Base-by-base conservation (phyloP, 1,140 invertebrate species). In the Hylaeus anthracinus region DNA sequence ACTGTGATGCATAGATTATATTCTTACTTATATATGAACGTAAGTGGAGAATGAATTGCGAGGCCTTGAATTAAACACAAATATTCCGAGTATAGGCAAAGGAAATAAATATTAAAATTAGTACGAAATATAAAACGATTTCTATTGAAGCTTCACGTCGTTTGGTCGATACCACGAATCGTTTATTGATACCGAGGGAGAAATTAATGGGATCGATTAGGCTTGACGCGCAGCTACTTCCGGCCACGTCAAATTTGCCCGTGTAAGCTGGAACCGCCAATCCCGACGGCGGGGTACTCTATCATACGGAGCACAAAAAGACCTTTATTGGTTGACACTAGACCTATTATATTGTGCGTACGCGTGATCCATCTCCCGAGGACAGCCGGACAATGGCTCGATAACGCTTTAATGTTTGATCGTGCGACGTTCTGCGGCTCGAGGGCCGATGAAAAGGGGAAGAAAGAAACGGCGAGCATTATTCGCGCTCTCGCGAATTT, bases 281-380 rank as follows among this genome's bases (percentile, higher is more conserved):
- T 75, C 65, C 77, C 73, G 72, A 70, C 58, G 84, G 79, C 84
- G 58, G 58, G 58, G 86, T 85, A 90, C 91, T 93, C 88, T 79
- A 88, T 93, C 91, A 92, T 91, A 72, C 63, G 45, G 45, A 5
- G 51, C 81, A 91, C 90, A 92, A 92, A 92, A 91, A 90, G 89
- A 81, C 87, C 87, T 91, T 92, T 92, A 92, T 92, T 92, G 89
- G 84, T 75, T 88, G 91, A 91, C 91, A 90, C 75, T 88, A 89
- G 83, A 76, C 72, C 87, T 88, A 92, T 93, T 93, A 91, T 90
- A 91, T 90, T 89, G 89, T 73, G 63, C 67, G 82, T 84, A 89
- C 85, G 87, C 88, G 91, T 89, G 90, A 93, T 93, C 92, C 91
- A 92, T 93, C 92, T 93, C 87, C 61, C 63, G 75, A 66, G 80